These are phyloP conservation scores for Eospalax fontanierii DNA, from an alignment of 2,797 vertebrate genomes.

Conservation along the genomic window DNA sequence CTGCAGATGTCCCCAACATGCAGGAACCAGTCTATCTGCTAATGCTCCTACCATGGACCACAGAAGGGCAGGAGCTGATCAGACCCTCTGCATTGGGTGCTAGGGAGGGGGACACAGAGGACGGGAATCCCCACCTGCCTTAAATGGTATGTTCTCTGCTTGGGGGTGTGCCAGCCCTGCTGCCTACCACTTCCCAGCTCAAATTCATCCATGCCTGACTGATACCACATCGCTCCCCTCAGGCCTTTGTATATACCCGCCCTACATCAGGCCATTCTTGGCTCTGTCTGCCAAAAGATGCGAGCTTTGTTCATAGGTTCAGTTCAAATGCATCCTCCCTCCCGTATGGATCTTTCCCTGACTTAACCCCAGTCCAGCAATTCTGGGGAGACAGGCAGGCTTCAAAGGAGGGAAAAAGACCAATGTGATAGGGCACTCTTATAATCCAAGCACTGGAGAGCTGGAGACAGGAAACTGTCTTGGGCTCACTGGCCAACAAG, in stretches of 20 bases:
- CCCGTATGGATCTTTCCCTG: background rate
- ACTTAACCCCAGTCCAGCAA: background rate
- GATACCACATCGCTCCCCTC: accelerated
- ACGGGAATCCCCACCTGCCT: background rate
- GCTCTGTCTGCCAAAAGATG: background rate
- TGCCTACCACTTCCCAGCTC: background rate
- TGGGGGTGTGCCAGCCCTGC: accelerated
- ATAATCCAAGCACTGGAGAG: background rate
- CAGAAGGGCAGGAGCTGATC: accelerated
- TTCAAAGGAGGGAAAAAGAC: background rate
- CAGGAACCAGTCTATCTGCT: background rate
- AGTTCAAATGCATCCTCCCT: background rate
- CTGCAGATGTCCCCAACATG: accelerated
- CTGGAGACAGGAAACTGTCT: background rate
- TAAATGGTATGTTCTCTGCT: background rate
- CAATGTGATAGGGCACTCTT: background rate
- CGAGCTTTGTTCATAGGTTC: background rate
- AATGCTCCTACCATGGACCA: accelerated
- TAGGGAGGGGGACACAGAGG: background rate
- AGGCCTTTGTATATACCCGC: accelerated
- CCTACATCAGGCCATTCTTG: background rate
- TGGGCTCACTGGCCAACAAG: background rate
- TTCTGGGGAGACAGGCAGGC: background rate
- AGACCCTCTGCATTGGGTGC: accelerated
- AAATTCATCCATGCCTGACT: accelerated